Evolutionary conservation across 2,113 vertebrate species (phyloP).

Genomic region (Perognathus longimembris): DNA sequence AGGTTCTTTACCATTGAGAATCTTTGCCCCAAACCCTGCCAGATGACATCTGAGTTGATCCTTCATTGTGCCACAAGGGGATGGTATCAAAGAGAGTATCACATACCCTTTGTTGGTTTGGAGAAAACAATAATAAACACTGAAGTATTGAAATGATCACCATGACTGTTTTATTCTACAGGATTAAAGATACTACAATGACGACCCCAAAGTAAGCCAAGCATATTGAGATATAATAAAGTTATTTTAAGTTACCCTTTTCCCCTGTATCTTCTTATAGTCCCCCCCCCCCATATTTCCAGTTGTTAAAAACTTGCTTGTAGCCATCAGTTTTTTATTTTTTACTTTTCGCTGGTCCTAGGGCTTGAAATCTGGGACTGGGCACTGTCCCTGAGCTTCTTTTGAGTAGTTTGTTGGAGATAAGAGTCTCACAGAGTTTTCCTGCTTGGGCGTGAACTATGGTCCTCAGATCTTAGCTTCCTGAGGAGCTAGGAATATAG

Average conservation of each 20-base stretch:
- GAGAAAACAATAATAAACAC: background rate
- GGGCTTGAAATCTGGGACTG: too few relatives aligned
- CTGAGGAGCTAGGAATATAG: too few relatives aligned
- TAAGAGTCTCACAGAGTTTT: too few relatives aligned
- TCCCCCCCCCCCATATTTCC: background rate
- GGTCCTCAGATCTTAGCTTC: too few relatives aligned
- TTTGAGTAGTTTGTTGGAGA: too few relatives aligned
- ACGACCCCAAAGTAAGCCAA: background rate
- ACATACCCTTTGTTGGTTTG: background rate
- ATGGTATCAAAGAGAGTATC: background rate
- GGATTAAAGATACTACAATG: background rate
- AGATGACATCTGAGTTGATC: background rate
- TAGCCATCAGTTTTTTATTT: too few relatives aligned
- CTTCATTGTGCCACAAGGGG: background rate
- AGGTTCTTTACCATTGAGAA: background rate
- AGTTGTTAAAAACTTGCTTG: background rate
- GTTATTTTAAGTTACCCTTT: background rate
- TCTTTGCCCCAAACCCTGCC: background rate
- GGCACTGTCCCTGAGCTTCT: too few relatives aligned
- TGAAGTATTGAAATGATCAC: background rate
- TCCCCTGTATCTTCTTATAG: background rate
- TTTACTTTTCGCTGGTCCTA: too few relatives aligned
- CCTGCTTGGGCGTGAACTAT: too few relatives aligned
- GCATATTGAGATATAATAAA: background rate
- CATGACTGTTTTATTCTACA: background rate